Percentiles rank a stretch among this genome's conserved stretches.
These are phyloP conservation scores for Platichthys flesus DNA, from an alignment of 2,113 vertebrate species.

Conservation along the genomic window DNA sequence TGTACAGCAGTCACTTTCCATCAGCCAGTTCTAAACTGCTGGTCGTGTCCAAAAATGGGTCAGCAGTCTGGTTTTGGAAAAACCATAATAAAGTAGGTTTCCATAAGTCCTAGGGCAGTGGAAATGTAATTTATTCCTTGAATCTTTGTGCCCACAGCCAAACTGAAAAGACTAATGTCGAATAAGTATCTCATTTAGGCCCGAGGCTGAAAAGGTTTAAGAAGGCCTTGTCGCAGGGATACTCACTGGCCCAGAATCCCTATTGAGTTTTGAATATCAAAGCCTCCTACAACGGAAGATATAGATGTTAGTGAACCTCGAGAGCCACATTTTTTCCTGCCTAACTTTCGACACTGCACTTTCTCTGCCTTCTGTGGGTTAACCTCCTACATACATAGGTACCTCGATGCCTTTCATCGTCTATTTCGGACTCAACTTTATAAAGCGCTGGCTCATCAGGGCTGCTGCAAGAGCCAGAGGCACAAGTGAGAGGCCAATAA, in stretches of 20 bases:
- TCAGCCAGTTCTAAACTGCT: conserved; percentile 13
- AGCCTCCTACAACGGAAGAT: conserved; percentile 32
- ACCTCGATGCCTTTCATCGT: conserved; percentile 28
- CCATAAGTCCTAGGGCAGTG: conserved; percentile 30
- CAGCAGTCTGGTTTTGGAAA: conserved; percentile 35
- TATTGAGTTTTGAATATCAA: conserved; percentile 47
- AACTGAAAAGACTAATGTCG: conserved; percentile 54
- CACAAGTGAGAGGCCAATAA: conserved; percentile 39
- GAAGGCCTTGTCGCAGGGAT: conserved; percentile 38
- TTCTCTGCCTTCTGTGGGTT: neutral
- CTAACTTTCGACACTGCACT: neutral
- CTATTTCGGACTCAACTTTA: conserved; percentile 23
- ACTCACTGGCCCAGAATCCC: conserved; percentile 35
- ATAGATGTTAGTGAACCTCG: conserved; percentile 30
- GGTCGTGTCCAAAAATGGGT: conserved; percentile 41
- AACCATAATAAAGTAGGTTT: conserved; percentile 29
- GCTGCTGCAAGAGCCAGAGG: conserved; percentile 12
- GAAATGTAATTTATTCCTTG: conserved; percentile 50
- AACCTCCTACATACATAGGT: conserved; percentile 38
- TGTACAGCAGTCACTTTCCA: conserved; percentile 55
- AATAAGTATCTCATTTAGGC: conserved; percentile 61
- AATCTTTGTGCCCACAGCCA: conserved; percentile 49
- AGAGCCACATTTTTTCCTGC: neutral
- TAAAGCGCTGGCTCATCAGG: conserved; percentile 48
- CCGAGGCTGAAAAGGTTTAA: conserved; percentile 46